Percentiles rank a stretch among this genome's conserved stretches.
phyloP scores from a whole-genome alignment of 2,888 invertebrate genomes.

The Molanna angustata region DNA sequence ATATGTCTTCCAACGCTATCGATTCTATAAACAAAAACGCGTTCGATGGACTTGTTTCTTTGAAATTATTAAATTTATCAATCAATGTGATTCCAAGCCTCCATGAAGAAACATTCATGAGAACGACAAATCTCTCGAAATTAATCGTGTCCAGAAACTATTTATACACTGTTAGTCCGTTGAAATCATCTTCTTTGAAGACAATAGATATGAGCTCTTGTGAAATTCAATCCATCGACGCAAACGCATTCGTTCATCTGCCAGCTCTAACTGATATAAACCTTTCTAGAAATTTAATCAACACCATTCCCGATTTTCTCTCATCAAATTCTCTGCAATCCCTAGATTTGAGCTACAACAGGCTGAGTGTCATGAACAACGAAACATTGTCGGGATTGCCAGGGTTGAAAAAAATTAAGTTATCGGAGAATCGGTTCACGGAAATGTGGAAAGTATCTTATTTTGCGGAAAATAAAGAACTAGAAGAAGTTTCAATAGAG shows the following conservation, averaged over 20 bases:
- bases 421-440: constrained; percentile 71
- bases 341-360: constrained; percentile 59
- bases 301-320: constrained; percentile 59
- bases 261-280: constrained; percentile 59
- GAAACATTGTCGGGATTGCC: constrained; percentile 61
- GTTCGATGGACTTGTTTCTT: constrained; percentile 56
- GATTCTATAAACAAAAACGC: constrained; percentile 58
- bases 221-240: constrained; percentile 59
- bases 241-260: constrained; percentile 57
- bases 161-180: constrained; percentile 55
- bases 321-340: constrained; percentile 58
- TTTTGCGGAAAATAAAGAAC: constrained; percentile 59
- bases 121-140: constrained; percentile 58
- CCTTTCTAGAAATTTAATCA: constrained; percentile 65
- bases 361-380: constrained; percentile 61
- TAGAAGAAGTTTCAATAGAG: constrained; percentile 58
- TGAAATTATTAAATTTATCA: constrained; percentile 66
- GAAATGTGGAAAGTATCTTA: constrained; percentile 57
- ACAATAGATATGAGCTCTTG: constrained; percentile 63
- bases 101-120: constrained; percentile 57
- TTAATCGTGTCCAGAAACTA: constrained; percentile 67
- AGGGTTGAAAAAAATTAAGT: constrained; percentile 57
- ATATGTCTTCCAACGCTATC: constrained; percentile 66
- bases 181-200: constrained; percentile 57
- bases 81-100: constrained; percentile 63